phyloP scores from a whole-genome alignment of 2,113 vertebrate genomes.

The Gymnogyps californianus region DNA sequence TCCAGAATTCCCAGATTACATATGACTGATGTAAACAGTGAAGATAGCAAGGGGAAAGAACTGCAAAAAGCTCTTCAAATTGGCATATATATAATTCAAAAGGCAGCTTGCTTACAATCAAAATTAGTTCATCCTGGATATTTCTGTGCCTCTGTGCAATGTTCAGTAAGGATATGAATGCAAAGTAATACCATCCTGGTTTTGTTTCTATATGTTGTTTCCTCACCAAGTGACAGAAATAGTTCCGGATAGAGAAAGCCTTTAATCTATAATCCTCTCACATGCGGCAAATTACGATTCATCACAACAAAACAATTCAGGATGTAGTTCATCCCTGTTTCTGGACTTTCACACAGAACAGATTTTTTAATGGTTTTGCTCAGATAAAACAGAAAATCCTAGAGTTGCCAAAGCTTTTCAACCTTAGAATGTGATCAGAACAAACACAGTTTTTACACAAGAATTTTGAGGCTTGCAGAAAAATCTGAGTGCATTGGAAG shows the following conservation, averaged over 20 bases:
- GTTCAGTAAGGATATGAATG: not conserved
- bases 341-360: not conserved
- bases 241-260: not conserved
- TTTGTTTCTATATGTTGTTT: not conserved
- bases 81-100: not conserved
- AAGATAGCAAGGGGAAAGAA: not conserved
- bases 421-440: not conserved
- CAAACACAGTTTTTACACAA: not conserved
- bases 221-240: not conserved
- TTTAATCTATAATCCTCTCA: conserved; percentile 28
- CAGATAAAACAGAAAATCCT: conserved; percentile 19
- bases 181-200: not conserved
- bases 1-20: not conserved
- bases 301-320: not conserved
- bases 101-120: not conserved
- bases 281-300: not conserved
- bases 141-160: not conserved
- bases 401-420: not conserved
- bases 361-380: conserved; percentile 26
- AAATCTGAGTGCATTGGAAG: not conserved
- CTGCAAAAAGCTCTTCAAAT: not conserved
- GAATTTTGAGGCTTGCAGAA: not conserved
- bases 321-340: not conserved
- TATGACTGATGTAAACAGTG: not conserved
- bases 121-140: not conserved